Conservation (phyloP, 2,113 vertebrate genomes). For the Diadophis punctatus region DNA sequence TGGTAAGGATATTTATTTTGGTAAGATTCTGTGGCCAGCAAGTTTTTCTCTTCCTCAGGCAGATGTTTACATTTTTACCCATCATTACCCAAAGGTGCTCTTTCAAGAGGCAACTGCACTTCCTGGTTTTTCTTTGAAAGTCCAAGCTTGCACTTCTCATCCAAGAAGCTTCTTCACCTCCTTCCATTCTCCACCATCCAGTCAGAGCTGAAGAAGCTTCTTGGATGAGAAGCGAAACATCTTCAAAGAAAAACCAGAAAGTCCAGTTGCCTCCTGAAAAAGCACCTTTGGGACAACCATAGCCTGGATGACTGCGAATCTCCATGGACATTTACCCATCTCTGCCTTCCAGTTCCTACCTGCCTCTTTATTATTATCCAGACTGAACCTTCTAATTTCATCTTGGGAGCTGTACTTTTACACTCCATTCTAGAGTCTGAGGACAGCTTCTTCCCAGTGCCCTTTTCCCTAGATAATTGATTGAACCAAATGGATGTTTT, state of each 20-base stretch:
- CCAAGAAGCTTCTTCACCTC: no score
- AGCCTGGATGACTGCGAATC: no score
- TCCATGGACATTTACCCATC: no score
- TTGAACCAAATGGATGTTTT: not conserved
- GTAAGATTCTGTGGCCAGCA: not conserved
- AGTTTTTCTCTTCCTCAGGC: not conserved
- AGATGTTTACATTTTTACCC: not conserved
- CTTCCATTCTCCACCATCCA: no score
- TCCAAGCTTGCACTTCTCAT: no score
- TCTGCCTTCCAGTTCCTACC: not conserved
- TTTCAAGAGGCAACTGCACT: no score
- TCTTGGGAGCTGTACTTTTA: not conserved
- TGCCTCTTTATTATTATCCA: not conserved
- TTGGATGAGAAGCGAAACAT: no score
- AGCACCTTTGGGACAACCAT: no score
- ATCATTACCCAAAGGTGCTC: not conserved
- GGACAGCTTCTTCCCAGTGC: not conserved
- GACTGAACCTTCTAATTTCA: not conserved
- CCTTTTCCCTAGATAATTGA: not conserved
- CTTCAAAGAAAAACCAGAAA: no score
- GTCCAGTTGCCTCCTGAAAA: no score
- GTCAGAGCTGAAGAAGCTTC: no score
- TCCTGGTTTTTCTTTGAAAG: no score
- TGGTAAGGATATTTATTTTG: not conserved
- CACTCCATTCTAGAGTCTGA: not conserved